Conservation (phyloP, 2,797 vertebrate species). For the Crocidura indochinensis region DNA sequence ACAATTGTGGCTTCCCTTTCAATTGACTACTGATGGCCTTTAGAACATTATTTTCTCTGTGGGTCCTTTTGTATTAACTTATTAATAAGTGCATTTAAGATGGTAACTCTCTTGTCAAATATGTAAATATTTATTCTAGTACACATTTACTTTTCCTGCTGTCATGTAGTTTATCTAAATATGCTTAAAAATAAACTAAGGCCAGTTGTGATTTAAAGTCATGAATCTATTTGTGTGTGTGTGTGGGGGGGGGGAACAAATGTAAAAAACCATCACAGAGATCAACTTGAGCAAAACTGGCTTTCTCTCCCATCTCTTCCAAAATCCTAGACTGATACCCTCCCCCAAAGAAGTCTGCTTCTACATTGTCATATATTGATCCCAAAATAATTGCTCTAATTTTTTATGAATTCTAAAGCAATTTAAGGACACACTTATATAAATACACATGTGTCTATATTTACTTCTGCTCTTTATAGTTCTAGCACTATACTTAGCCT, state of each 20-base stretch:
- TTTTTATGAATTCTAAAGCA: conserved; percentile 56
- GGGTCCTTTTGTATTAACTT: not conserved
- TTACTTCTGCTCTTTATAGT: conserved; percentile 35
- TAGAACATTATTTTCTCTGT: not conserved
- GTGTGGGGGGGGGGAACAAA: not conserved
- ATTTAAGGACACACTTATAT: conserved; percentile 67
- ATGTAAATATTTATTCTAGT: conserved; percentile 10
- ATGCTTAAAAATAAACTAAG: conserved; percentile 55
- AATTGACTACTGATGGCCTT: not conserved
- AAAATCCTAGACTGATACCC: not conserved
- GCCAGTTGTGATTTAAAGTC: not conserved
- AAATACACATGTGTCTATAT: conserved; percentile 61
- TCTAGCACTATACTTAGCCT: conserved; percentile 67
- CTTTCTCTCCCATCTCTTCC: not conserved
- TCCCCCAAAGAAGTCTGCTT: not conserved
- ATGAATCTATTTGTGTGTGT: not conserved
- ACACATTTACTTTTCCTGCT: conserved; percentile 45
- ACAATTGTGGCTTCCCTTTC: not conserved
- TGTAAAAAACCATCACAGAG: accelerated
- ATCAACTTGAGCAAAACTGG: not conserved
- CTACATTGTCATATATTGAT: not conserved
- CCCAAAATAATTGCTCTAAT: conserved; percentile 21
- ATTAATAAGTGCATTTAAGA: not conserved
- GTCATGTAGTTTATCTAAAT: conserved; percentile 1
- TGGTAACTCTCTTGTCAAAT: conserved; percentile 40